Base-by-base conservation (phyloP, 2,888 invertebrate species). In the Gerosis bhagava region DNA sequence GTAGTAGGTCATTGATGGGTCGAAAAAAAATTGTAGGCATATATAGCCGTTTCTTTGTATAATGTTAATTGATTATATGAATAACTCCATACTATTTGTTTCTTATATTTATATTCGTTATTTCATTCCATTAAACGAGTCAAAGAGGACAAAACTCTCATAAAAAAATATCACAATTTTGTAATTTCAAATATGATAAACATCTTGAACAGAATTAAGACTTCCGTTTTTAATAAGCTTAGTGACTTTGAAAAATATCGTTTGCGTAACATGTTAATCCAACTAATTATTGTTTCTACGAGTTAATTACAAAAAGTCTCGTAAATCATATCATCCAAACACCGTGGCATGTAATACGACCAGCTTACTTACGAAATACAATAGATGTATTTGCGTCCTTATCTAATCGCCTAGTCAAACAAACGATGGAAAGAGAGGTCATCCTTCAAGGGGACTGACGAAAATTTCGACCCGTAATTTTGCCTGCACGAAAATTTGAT, bases 401-500 rank as follows among this genome's bases (percentile, higher is more conserved):
- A 62, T 86, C 77, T 69, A 53, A 53, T 58, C 56, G 54, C 49
- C 50, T 58, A 54, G 53, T 56, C 56, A 57, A 49, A 49, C 51
- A 54, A 53, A 54, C 34, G 70, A 58, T 51, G 67, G 78, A 87
- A 63, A 70, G 82, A 81, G 84, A 83, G 60, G 61, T 59, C 64
- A 55, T 50, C 51, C 50, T 59, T 63, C 53, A 57, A 59, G 54
- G 58, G 57, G 65, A 68, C 77, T 73, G 66, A 78, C 74, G 77
- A 81, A 83, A 81, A 79, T 67, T n/a, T 66, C 65, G 70, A 75
- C 65, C 77, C 74, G 70, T 82, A 87, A 87, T 88, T n/a, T 88
- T 87, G 84, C 83, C 75, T 84, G 83, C 83, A 86, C 83, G 86
- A 87, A 87, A 86, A 87, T 87, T 87, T 79, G 81, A 77, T 86